Conservation (phyloP, 2,797 vertebrate species). For the Phalanger gymnotis region DNA sequence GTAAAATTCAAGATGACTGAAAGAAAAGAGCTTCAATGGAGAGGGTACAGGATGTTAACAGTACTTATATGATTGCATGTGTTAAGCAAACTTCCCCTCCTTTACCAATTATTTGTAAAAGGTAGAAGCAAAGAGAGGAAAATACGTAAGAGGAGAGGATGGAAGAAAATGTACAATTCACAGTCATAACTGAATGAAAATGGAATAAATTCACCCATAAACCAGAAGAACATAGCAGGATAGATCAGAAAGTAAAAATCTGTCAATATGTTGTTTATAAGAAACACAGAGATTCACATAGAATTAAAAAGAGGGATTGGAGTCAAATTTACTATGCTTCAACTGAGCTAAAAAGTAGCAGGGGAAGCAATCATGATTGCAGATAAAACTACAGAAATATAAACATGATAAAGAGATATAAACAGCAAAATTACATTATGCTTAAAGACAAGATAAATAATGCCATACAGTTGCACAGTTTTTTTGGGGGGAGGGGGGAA, state of each 20-base stretch:
- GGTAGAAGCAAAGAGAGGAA: too few species aligned
- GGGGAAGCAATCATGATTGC: not conserved
- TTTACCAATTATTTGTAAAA: too few species aligned
- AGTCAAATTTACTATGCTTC: not conserved
- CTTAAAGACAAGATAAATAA: not conserved
- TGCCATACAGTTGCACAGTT: not conserved
- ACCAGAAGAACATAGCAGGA: not conserved
- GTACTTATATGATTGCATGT: too few species aligned
- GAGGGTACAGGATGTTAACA: not conserved
- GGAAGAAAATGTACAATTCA: too few species aligned
- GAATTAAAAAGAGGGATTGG: not conserved
- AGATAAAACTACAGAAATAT: not conserved
- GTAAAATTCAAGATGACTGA: not conserved
- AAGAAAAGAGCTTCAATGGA: not conserved
- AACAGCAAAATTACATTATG: not conserved
- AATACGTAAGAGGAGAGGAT: too few species aligned
- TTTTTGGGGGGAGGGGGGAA: not conserved
- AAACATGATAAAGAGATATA: not conserved
- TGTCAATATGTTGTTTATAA: not conserved
- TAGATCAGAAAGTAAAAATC: not conserved
- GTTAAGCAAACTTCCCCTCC: not conserved
- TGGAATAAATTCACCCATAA: too few species aligned
- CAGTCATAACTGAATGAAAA: too few species aligned
- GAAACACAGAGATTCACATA: not conserved
- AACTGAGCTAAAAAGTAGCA: not conserved